Evolutionary conservation across 2,888 invertebrate genomes (phyloP).

Genomic region (Smittia aterrima): DNA sequence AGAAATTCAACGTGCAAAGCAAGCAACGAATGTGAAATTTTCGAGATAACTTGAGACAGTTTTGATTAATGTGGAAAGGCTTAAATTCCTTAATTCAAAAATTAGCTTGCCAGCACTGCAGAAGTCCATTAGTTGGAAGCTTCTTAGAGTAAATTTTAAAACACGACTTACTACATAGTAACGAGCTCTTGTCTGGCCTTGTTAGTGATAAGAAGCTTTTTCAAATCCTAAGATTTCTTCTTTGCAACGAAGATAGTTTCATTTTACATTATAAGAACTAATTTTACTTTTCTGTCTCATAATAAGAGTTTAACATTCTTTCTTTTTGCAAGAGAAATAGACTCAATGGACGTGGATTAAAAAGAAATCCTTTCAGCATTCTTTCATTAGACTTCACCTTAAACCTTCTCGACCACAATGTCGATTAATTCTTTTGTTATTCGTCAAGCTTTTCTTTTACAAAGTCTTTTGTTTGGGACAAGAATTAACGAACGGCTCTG

Average conservation of each 20-base stretch:
- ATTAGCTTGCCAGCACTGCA: background rate
- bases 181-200: background rate
- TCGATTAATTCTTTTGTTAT: too few relatives aligned
- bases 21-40: background rate
- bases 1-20: background rate
- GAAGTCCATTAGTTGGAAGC: background rate
- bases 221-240: background rate
- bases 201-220: conserved; percentile 38
- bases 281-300: background rate
- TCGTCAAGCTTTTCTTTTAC: too few relatives aligned
- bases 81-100: background rate
- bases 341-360: too few relatives aligned
- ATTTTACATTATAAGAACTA: background rate
- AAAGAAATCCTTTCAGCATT: too few relatives aligned
- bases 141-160: background rate
- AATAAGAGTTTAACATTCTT: background rate
- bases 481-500: too few relatives aligned
- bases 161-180: background rate
- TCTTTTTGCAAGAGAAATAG: background rate
- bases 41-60: background rate
- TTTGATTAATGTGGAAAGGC: background rate
- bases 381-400: too few relatives aligned
- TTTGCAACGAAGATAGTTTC: background rate
- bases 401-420: too few relatives aligned
- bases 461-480: too few relatives aligned